Evolutionary conservation across 2,888 invertebrate species (phyloP), one percentile per base, ranked within the genome.

Genomic region (Epinotia bilunana): DNA sequence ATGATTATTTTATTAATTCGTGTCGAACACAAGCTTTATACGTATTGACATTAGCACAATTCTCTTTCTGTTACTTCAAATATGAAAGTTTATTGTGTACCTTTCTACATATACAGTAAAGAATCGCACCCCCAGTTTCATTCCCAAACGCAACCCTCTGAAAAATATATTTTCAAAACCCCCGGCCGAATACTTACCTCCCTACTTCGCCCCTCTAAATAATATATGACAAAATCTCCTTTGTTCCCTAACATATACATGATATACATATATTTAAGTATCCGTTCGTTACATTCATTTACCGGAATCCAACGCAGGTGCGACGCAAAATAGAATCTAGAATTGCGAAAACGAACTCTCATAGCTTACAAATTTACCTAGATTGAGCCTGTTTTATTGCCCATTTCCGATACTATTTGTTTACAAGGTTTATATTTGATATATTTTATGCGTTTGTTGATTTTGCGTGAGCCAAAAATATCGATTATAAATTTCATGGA

Each of bases 291-390:
- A 60, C 70, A 61, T 61, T 71, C 71, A 75, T 75, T 72, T 72
- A 11, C 71, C 46, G 70, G 53, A 39, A 12, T 43, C 55, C 63
- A 43, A 49, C 72, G 49, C 75, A 75, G 75, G 75, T 75, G 75
- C 65, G 55, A 46, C 55, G 28, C 64, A 49, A 75, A 75, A 75
- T 72, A 57, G 75, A 62, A 72, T 65, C 60, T 67, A 33, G 72
- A 57, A 72, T 67, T 62, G 75, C 75, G 71, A 72, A 65, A 75
- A 71, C 71, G 53, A 23, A 72, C 71, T 72, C 49, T n/a, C 70
- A 70, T 53, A 65, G 74, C 70, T 60, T 74, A 75, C 72, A 71
- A 72, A 75, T 72, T 65, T 61, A 67, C 71, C 65, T 62, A 72
- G 43, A 75, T 65, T 72, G 64, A 43, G 39, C 55, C 60, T 60